Percentiles rank a stretch among this genome's conserved stretches.
These are phyloP conservation scores for Thamnaconus septentrionalis DNA, from an alignment of 2,113 vertebrate genomes.

Conservation along the genomic window DNA sequence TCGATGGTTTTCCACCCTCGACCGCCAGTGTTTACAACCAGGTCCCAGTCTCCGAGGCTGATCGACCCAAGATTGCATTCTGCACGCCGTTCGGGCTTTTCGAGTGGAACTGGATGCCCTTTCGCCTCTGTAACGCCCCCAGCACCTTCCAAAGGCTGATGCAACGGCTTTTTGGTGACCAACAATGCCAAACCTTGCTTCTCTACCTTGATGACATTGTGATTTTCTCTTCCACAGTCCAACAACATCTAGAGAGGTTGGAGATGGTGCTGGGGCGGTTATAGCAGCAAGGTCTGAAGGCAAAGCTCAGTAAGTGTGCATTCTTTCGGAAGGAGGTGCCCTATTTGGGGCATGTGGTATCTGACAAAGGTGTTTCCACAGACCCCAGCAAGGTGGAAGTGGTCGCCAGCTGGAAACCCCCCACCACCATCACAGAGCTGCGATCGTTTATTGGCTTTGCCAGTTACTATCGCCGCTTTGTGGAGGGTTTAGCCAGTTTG, in stretches of 20 bases:
- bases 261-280: neutral
- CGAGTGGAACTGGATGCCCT: too few relatives aligned
- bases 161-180: neutral
- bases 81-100: neutral
- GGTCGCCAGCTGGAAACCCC: too few relatives aligned
- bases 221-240: neutral
- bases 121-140: too few relatives aligned
- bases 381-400: too few relatives aligned
- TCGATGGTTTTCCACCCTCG: neutral
- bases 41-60: neutral
- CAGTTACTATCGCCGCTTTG: too few relatives aligned
- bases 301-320: neutral
- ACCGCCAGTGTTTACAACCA: neutral
- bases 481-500: too few relatives aligned
- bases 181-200: neutral
- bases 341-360: too few relatives aligned
- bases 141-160: neutral
- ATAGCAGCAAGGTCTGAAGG: neutral
- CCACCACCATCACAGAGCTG: too few relatives aligned
- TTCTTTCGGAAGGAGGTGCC: neutral
- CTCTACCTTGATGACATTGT: neutral
- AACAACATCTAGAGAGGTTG: neutral
- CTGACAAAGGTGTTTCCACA: too few relatives aligned
- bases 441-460: too few relatives aligned
- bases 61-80: neutral